Base-by-base conservation (phyloP, 1,140 invertebrate genomes). In the Drosophila pandora region DNA sequence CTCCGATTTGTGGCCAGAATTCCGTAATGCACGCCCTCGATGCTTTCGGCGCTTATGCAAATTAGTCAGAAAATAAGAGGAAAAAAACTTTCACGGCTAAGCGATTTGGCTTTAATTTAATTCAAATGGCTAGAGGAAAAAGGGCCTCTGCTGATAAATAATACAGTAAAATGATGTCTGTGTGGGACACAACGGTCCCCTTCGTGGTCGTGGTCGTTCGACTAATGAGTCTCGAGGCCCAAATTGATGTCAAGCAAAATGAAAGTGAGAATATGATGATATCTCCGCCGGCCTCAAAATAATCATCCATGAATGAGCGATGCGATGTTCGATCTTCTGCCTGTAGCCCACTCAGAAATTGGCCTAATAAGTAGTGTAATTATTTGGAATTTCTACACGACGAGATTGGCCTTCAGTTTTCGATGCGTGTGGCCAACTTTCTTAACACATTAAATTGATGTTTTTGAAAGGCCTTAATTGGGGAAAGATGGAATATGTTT, bases 31-130 rank as follows among this genome's bases (percentile, higher is more conserved):
- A 80, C 67, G 74, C 54, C 65, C 47, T 62, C 69, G 68, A 56
- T 63, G 75, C 79, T 83, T 85, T 85, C 79, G 65, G 63, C 77
- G 69, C 63, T 55, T 88, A 87, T 87, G 82, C 82, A 82, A 87
- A 87, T 87, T 65, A 77, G 72, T 13, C 56, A 53, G 79, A 58
- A 64, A 56, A 69, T 45, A 67, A 60, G 60, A 58, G 41, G 52
- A 74, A 85, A 80, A 87, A 87, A 87, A 87, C 82, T 87, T 87
- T 87, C 82, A 79, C 79, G 64, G 54, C 75, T 82, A 84, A 82
- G 61, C 39, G 65, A 77, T 82, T 80, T 75, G 80, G 71, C 62
- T 75, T 63, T 78, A 87, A 85, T 85, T 85, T 79, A 87, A 87
- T 87, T 87, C 82, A 78, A 87, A 76, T 82, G 76, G 55, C 70